Base-by-base conservation (phyloP, 2,888 invertebrate genomes). In the Stratiomys singularior region DNA sequence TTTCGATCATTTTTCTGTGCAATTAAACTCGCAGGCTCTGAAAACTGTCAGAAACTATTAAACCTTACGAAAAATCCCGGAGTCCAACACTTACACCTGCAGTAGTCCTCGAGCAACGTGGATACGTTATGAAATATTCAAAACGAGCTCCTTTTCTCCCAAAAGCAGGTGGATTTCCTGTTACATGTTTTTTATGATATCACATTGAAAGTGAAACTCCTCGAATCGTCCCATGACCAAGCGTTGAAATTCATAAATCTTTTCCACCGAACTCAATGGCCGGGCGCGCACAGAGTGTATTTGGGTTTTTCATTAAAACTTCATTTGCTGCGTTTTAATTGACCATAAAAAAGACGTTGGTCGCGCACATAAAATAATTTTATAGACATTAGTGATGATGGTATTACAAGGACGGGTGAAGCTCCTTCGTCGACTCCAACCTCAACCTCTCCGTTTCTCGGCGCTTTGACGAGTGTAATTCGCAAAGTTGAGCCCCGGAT, bases 281-380 rank as follows among this genome's bases (percentile, higher is more conserved):
- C 7, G 52, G 15, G 15, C 52, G 15, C 13, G n/a, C 15, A 52
- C 4, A 13, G n/a, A 52, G 52, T 9, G 9, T 13, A 66, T 25
- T 76, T 76, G 27, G 47, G 47, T 76, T 9, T 71, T 76, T 47
- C 76, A 76, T 76, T 63, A 76, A 76, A 76, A 76, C 76, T 46
- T 63, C 64, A 76, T 63, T 76, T 64, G 76, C 46, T 76, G 44
- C 76, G 30, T 47, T 76, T 76, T 76, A 76, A 76, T 76, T 76
- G 76, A 64, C 28, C 76, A 64, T 76, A 76, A 76, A 76, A 76
- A 64, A 28, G 47, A 18, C 60, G 58, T 74, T 74, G 74, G 74
- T 58, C 37, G 58, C 58, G 58, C 74, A 58, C 60, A 74, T 74
- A 74, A 74, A 74, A 74, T 27, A 9, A 64, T 64, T 64, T 64